Percentiles rank a stretch among this genome's conserved stretches.
Conservation (phyloP, 2,888 invertebrate genomes). For the Nemotelus nigrinus region DNA sequence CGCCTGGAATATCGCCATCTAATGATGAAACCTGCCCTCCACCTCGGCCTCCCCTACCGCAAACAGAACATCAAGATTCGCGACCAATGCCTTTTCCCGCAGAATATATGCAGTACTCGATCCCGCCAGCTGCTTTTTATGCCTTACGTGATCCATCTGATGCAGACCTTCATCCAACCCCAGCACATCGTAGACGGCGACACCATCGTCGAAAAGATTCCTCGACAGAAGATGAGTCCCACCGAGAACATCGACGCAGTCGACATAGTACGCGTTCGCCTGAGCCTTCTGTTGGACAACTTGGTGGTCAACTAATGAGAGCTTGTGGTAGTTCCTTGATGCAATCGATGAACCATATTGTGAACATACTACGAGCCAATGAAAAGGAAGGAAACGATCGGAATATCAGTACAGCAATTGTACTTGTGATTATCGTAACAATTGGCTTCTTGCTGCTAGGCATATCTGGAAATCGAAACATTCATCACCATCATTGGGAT, state of each 20-base stretch:
- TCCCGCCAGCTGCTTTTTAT: slow-evolving; percentile 67
- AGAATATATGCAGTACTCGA: slow-evolving; percentile 68
- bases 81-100: slow-evolving; percentile 63
- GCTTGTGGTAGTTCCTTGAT: slow-evolving; percentile 75
- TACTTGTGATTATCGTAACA: slow-evolving; percentile 81
- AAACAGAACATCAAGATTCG: slow-evolving; percentile 67
- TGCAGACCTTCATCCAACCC: slow-evolving; percentile 61
- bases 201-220: slow-evolving; percentile 67
- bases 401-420: slow-evolving; percentile 78
- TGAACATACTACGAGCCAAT: slow-evolving; percentile 68
- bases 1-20: slow-evolving; percentile 35
- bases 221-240: slow-evolving; percentile 67
- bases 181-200: slow-evolving; percentile 67
- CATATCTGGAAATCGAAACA: slow-evolving; percentile 75
- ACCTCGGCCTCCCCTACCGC: slow-evolving; percentile 67
- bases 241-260: slow-evolving; percentile 64
- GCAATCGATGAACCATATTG: slow-evolving; percentile 75
- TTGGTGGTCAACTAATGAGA: slow-evolving; percentile 75
- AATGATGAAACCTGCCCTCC: slow-evolving; percentile 1
- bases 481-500: slow-evolving; percentile 88
- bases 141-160: slow-evolving; percentile 63
- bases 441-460: slow-evolving; percentile 81
- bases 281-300: slow-evolving; percentile 75
- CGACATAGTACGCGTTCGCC: slow-evolving; percentile 63
- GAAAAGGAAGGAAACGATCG: slow-evolving; percentile 71